A percentile compares a stretch with the other conserved stretches of the same genome.
phyloP scores from a whole-genome alignment of 1,140 invertebrate species.

The Babylonia areolata region DNA sequence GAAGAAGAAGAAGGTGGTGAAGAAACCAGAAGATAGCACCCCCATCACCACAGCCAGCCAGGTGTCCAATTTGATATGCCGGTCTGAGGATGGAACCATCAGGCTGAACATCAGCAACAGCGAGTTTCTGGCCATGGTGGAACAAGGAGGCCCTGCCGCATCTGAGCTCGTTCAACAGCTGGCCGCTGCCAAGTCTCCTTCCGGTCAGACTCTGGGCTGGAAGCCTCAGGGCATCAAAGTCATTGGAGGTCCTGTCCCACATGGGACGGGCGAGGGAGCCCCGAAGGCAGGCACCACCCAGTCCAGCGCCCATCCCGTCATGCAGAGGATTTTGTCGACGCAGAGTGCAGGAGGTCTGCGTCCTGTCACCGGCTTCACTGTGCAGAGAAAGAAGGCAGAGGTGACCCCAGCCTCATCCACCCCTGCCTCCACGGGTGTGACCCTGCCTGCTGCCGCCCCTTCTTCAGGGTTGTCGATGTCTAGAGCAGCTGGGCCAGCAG shows the following conservation, averaged over 20 bases:
- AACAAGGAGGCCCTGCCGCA: not conserved
- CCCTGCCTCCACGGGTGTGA: not conserved
- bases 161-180: not conserved
- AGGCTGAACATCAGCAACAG: not conserved
- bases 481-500: not conserved
- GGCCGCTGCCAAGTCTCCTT: not conserved
- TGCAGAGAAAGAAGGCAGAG: not conserved
- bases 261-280: not conserved
- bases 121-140: not conserved
- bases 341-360: not conserved
- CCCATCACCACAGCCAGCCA: not conserved
- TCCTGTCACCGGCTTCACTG: not conserved
- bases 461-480: not conserved
- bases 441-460: conserved; percentile 24
- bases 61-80: not conserved
- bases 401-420: not conserved
- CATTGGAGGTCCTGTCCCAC: not conserved
- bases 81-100: not conserved
- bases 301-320: not conserved
- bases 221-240: not conserved
- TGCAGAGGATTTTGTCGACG: not conserved
- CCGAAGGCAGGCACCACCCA: not conserved
- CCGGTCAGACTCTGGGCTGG: not conserved
- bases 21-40: conserved; percentile 15
- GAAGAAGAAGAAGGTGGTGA: conserved; percentile 57